Evolutionary conservation across 2,797 vertebrate species (phyloP), one percentile per base, ranked within the genome.

Genomic region (Pipistrellus nathusii): DNA sequence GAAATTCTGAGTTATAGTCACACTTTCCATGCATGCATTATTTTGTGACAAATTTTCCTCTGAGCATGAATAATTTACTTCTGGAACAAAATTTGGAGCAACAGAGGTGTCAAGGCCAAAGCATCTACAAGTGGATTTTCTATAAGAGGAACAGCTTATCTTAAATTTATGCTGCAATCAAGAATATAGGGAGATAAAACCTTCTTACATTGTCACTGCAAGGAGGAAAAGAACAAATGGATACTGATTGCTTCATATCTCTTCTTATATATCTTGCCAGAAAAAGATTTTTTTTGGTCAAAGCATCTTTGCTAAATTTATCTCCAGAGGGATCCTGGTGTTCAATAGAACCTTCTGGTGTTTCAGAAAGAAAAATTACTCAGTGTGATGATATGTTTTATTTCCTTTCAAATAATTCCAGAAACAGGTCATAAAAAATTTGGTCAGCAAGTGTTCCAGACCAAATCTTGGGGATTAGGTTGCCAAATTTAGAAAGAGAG

Each of bases 281-380:
- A 80, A 94, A 85, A 96, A 93, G 55, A 88, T 75, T 93, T 87
- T 93, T 75, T 93, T 76, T 81, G 55, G 83, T 87, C 83, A 87
- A 94, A 89, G 44, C 57, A 76, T 84, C 69, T 80, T 91, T 87
- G 51, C 85, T 96, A 96, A 96, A 95, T 95, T 95, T 95, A 95
- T 90, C 80, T 95, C 41, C 14, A 57, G 93, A 88, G 76, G 23
- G 41, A 93, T 38, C 57, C 7, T 82, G 83, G 68, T 87, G 11
- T 92, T 96, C 88, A 89, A 71, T 92, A 0, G 85, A 82, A 90
- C 84, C 57, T 80, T 94, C 13, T 76, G 85, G 75, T 41, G 25
- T 81, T 92, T 51, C 62, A 93, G 90, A 90, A 94, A 90, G 84
- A 95, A 94, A 87, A 94, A 93, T 85, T 85, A 89, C 55, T 90